Evolutionary conservation across 2,888 invertebrate genomes (phyloP), one percentile per base, ranked within the genome.

Genomic region (Teleogryllus oceanicus): DNA sequence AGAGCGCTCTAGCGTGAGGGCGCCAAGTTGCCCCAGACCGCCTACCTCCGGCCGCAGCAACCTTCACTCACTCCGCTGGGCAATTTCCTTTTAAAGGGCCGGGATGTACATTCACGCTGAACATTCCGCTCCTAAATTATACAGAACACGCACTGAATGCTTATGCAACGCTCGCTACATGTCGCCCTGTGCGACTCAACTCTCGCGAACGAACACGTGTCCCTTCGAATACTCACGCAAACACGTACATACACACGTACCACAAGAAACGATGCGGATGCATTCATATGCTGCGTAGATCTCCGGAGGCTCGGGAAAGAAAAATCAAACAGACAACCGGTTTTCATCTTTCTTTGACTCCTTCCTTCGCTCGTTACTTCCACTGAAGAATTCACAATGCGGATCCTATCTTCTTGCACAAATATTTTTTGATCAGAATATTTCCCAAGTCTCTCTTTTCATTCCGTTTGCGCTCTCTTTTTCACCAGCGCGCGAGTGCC

Each of bases 81-180:
- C 62, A 62, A 62, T 62, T 62, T 62, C 62, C 62, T 62, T 62
- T 62, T 62, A 62, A 13, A 62, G 62, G 37, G 62, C 62, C 62
- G 13, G 62, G n/a, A 11, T 62, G 16, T 62, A 62, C 4, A 62
- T 62, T n/a, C 62, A 13, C 62, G 62, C 13, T 13, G 12, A 62
- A 62, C 62, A 62, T 62, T 62, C 62, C 62, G 62, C 62, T n/a
- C 62, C 62, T 62, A 62, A 62, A 62, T 62, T 62, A 62, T 62
- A 62, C 62, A 62, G 62, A 62, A n/a, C 62, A 62, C 62, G n/a
- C 62, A 62, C 62, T 62, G 62, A 62, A 62, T 62, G 62, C 62
- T 62, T 62, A 62, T 62, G 62, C 11, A 62, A 62, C n/a, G 62
- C 62, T 62, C 62, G 8, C 62, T 62, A 62, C 16, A 62, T 8